A percentile compares a stretch with the other conserved stretches of the same genome.
Conservation (phyloP, 2,888 invertebrate genomes). For the Cosmia trapezina region DNA sequence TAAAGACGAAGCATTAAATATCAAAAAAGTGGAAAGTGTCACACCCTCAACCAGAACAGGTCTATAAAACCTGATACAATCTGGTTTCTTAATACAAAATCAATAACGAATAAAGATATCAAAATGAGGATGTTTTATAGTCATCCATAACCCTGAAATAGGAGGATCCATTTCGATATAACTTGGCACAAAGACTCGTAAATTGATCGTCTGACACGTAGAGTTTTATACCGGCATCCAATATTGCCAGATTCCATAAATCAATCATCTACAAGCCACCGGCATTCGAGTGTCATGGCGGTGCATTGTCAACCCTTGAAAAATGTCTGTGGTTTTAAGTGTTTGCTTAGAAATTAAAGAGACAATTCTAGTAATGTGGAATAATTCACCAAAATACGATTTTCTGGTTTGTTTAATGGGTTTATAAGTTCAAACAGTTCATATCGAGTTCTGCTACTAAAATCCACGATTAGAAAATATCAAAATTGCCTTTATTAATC, state of each 20-base stretch:
- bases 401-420: not conserved
- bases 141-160: constrained; percentile 37
- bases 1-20: not conserved
- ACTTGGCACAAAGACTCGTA: constrained; percentile 32
- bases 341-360: not conserved
- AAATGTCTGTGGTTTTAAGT: constrained; percentile 1
- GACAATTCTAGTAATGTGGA: not conserved
- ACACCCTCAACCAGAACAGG: constrained; percentile 1
- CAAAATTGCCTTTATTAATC: not conserved
- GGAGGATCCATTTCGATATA: constrained; percentile 22
- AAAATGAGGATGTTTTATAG: constrained; percentile 29
- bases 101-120: constrained; percentile 42
- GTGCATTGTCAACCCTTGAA: not conserved
- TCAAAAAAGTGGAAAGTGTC: not conserved
- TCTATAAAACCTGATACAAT: constrained; percentile 25
- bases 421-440: not conserved
- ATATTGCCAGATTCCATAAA: constrained; percentile 46
- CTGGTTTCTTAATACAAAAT: constrained; percentile 27
- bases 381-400: not conserved
- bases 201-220: constrained; percentile 31
- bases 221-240: constrained; percentile 32
- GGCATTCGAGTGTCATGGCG: constrained; percentile 15
- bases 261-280: constrained; percentile 37
- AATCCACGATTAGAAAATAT: not conserved
- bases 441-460: not conserved